Evolutionary conservation across 2,888 invertebrate genomes (phyloP).

Genomic region (Bombylius major): DNA sequence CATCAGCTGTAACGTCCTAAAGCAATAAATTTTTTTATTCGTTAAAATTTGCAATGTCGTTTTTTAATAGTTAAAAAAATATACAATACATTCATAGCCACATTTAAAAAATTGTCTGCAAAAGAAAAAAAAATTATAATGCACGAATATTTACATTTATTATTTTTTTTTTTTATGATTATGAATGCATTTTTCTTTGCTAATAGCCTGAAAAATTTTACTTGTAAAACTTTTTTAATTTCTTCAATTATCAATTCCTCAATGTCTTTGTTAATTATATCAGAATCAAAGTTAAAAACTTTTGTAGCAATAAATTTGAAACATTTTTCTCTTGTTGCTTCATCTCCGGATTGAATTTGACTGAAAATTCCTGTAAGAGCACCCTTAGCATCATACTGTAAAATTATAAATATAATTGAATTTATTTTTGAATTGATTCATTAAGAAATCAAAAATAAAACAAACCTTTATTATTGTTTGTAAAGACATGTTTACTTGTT

Average conservation of each 20-base stretch:
- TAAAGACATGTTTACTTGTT: conserved; percentile 71
- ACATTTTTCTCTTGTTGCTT: conserved; percentile 69
- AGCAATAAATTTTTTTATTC: conserved; percentile 5
- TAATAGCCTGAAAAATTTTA: conserved; percentile 26
- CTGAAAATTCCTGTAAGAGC: conserved; percentile 54
- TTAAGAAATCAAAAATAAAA: not conserved
- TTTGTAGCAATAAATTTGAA: conserved; percentile 80
- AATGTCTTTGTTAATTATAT: conserved; percentile 66
- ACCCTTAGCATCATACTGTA: conserved; percentile 37
- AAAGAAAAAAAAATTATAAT: no score
- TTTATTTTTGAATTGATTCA: not conserved
- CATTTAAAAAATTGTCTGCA: not conserved
- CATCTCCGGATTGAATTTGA: conserved; percentile 56
- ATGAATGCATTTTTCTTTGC: not conserved
- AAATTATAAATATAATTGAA: not conserved
- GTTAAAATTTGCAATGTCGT: no score
- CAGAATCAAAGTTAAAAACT: conserved; percentile 63
- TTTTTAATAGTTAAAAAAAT: not conserved
- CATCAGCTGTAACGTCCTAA: conserved; percentile 83
- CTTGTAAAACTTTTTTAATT: conserved; percentile 73
- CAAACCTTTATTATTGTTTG: conserved; percentile 41
- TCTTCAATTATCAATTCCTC: conserved; percentile 75
- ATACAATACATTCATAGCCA: no score
- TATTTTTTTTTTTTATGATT: no score
- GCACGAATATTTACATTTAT: no score